Conservation (phyloP, 2,113 vertebrate genomes). For the Atrichornis clamosus region DNA sequence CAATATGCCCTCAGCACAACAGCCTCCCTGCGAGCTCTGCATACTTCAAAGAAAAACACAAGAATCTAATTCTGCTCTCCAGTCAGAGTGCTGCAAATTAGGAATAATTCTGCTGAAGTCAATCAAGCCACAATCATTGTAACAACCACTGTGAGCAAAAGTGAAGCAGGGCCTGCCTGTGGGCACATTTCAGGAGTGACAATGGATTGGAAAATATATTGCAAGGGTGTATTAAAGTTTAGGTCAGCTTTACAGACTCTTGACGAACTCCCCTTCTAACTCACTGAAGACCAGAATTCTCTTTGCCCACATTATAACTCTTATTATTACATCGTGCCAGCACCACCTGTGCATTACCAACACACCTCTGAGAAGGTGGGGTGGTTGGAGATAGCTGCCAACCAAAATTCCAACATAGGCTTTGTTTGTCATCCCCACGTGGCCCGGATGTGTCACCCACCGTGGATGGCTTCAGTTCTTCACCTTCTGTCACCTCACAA, state of each 20-base stretch:
- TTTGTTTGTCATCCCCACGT: neutral
- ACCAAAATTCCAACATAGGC: neutral
- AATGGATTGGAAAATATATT: neutral
- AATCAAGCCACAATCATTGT: neutral
- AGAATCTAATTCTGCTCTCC: conserved; percentile 29
- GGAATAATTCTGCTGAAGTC: conserved; percentile 12
- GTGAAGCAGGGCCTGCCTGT: neutral
- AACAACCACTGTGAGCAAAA: neutral
- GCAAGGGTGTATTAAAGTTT: neutral
- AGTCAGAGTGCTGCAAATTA: conserved; percentile 18
- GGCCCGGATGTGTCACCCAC: neutral
- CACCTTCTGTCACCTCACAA: neutral
- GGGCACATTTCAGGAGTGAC: neutral
- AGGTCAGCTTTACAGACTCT: neutral
- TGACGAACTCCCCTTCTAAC: neutral
- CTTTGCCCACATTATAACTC: neutral
- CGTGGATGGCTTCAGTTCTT: neutral
- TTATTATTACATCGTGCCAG: neutral
- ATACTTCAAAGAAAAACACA: conserved; percentile 25
- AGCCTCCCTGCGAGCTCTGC: conserved; percentile 29
- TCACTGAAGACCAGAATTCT: neutral
- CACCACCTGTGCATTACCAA: neutral
- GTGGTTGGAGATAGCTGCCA: neutral
- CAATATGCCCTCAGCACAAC: conserved; percentile 40
- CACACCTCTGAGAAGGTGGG: neutral